Percentiles rank a stretch among this genome's conserved stretches.
Conservation (phyloP, 2,113 vertebrate genomes). For the Sphaerodactylus townsendi region DNA sequence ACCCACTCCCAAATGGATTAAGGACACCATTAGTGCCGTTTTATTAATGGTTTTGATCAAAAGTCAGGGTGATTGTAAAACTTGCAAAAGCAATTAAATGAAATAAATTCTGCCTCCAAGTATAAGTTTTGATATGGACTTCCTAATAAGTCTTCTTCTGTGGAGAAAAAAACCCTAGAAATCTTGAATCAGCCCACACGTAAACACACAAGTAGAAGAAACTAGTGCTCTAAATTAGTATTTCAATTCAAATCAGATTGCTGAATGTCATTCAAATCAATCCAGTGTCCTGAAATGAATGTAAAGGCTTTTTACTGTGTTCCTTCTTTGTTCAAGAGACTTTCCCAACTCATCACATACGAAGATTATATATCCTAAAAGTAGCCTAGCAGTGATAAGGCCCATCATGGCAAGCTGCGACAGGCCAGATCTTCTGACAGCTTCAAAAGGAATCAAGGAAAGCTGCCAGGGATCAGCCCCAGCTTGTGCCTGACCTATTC, state of each 20-base stretch:
- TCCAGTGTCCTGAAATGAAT: neutral
- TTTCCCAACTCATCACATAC: constrained; percentile 39
- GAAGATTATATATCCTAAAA: constrained; percentile 28
- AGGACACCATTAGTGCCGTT: neutral
- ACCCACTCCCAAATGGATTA: neutral
- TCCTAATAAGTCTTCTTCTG: neutral
- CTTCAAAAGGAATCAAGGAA: constrained; percentile 44
- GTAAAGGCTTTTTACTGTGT: constrained; percentile 16
- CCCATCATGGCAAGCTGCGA: constrained; percentile 29
- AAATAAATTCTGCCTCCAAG: neutral
- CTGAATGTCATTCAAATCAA: constrained; percentile 28
- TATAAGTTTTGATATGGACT: neutral
- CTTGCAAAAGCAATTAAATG: neutral
- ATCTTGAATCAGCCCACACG: neutral
- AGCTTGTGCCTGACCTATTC: constrained; percentile 47
- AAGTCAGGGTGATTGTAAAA: neutral
- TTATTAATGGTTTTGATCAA: neutral
- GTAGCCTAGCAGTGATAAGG: constrained; percentile 32
- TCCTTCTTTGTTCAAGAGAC: constrained; percentile 39
- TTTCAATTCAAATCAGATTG: constrained; percentile 34
- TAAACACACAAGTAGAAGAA: neutral
- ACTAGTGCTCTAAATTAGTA: constrained; percentile 9
- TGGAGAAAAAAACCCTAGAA: neutral
- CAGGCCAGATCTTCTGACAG: constrained; percentile 30
- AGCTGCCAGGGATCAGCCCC: constrained; percentile 35